Evolutionary conservation across 1,140 invertebrate species (phyloP).

Genomic region (Panulirus ornatus): DNA sequence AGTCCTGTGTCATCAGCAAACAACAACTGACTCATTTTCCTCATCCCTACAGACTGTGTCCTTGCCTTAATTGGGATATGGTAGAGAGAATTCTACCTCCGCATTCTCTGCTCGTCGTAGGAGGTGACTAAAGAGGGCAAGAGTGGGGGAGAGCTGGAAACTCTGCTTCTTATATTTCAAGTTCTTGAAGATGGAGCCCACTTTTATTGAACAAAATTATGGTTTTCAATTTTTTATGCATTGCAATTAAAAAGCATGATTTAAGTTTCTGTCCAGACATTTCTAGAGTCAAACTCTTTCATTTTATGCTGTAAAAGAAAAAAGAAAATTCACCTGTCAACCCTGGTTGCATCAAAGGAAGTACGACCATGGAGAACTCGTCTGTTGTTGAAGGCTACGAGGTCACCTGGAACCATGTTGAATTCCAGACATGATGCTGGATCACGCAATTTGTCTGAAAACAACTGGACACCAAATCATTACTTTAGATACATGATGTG

Average conservation of each 20-base stretch:
- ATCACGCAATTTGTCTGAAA: conserved; percentile 77
- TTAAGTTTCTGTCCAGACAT: background rate
- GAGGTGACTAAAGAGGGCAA: no score
- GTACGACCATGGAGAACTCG: conserved; percentile 78
- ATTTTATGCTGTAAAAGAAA: background rate
- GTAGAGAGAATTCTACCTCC: no score
- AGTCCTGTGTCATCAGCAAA: no score
- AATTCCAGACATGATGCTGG: conserved; percentile 76
- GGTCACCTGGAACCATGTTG: conserved; percentile 78
- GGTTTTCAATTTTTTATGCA: background rate
- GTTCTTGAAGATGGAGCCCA: no score
- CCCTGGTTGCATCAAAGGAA: conserved; percentile 77
- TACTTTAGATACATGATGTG: no score
- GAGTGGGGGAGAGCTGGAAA: no score
- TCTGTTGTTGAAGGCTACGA: conserved; percentile 78
- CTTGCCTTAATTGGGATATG: no score
- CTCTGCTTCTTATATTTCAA: background rate
- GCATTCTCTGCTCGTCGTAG: no score
- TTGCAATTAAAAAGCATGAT: background rate
- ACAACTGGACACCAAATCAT: conserved; percentile 76
- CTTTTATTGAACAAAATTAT: no score
- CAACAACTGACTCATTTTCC: no score
- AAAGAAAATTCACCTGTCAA: conserved; percentile 76
- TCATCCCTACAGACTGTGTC: no score
- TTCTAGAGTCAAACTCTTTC: background rate